phyloP scores from a whole-genome alignment of 2,888 invertebrate species.

The Metalampra italica region DNA sequence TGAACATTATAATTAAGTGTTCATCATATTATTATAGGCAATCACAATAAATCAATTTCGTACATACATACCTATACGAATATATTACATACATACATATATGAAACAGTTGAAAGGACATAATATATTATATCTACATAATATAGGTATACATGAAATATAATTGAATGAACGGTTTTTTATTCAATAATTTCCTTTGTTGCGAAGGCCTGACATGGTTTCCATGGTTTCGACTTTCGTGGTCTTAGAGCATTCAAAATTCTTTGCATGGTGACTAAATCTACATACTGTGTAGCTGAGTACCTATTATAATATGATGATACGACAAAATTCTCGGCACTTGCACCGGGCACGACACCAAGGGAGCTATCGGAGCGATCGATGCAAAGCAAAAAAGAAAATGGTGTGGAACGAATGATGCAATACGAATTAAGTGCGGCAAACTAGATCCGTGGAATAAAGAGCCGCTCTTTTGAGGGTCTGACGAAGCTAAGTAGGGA shows the following conservation, averaged over 20 bases:
- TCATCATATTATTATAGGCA: conserved; percentile 4
- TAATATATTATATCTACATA: no score
- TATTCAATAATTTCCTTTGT: no score
- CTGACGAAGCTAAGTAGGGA: conserved; percentile 57
- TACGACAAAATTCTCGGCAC: conserved; percentile 26
- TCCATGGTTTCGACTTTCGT: no score
- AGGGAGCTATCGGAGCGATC: conserved; percentile 41
- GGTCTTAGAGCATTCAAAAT: no score
- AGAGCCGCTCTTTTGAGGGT: conserved; percentile 58
- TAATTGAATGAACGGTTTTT: no score
- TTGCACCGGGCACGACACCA: conserved; percentile 22
- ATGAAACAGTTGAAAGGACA: no score
- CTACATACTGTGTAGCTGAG: no score
- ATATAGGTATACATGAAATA: no score
- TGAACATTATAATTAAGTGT: conserved; percentile 31
- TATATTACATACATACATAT: no score
- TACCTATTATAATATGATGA: conserved; percentile 23
- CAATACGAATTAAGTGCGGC: conserved; percentile 63
- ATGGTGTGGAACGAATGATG: conserved; percentile 61
- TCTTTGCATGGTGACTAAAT: no score
- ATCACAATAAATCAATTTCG: not conserved
- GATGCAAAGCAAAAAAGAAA: conserved; percentile 44
- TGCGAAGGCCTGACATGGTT: no score
- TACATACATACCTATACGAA: no score
- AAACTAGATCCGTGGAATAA: conserved; percentile 63